Percentiles rank a stretch among this genome's conserved stretches.
These are phyloP conservation scores for Nothura maculosa DNA, from an alignment of 2,797 vertebrate genomes.

Conservation along the genomic window DNA sequence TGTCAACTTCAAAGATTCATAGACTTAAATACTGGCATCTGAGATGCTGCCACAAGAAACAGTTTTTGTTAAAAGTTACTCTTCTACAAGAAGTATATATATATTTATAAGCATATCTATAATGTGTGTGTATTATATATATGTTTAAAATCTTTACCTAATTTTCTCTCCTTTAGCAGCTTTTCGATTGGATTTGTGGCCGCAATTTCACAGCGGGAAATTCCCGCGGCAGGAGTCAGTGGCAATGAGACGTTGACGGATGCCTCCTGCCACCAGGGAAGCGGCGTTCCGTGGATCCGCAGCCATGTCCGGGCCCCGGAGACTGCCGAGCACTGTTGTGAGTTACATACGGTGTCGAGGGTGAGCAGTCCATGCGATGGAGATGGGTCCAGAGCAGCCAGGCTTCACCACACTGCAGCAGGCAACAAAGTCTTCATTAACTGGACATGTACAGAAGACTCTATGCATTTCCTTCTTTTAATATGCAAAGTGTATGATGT, in stretches of 20 bases:
- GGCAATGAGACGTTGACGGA: constrained; percentile 83
- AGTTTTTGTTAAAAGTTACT: neutral
- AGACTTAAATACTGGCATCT: constrained; percentile 42
- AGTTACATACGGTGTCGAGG: constrained; percentile 78
- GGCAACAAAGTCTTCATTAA: neutral
- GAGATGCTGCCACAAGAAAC: neutral
- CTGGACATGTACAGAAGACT: neutral
- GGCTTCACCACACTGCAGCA: neutral
- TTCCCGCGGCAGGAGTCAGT: constrained; percentile 78
- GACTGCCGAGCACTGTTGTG: constrained; percentile 79
- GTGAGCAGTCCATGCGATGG: constrained; percentile 48
- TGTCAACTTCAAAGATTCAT: constrained; percentile 77
- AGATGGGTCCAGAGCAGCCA: constrained; percentile 3
- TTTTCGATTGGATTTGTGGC: constrained; percentile 80
- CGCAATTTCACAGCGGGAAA: constrained; percentile 70
- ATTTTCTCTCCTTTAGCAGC: constrained; percentile 68
- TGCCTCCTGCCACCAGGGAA: constrained; percentile 80
- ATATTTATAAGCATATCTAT: neutral
- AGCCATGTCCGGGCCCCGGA: constrained; percentile 75
- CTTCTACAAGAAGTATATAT: neutral
- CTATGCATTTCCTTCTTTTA: neutral
- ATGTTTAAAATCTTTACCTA: constrained; percentile 28
- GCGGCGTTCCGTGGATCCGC: constrained; percentile 79
- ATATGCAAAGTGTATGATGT: neutral
- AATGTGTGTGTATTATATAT: neutral